phyloP scores from a whole-genome alignment of 2,888 invertebrate species.

The Folsomia candida region DNA sequence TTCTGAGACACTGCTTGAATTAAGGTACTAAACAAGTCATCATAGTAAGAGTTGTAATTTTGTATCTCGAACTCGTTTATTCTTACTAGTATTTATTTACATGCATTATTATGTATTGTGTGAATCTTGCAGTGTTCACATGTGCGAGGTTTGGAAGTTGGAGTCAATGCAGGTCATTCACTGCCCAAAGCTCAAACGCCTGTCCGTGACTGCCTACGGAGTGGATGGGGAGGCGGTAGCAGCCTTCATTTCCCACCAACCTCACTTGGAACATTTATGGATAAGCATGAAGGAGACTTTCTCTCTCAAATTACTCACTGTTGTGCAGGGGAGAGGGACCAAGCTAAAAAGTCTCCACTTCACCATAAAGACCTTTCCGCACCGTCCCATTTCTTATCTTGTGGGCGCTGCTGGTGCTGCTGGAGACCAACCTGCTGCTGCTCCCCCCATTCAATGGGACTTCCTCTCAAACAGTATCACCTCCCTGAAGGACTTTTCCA shows the following conservation, averaged over 20 bases:
- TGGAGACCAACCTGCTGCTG: constrained; percentile 1
- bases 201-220: constrained; percentile 20
- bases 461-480: constrained; percentile 24
- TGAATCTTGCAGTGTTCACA: constrained; percentile 20
- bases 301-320: constrained; percentile 19
- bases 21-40: too few species aligned
- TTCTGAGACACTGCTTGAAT: constrained; percentile 23
- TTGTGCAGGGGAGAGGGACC: constrained; percentile 13
- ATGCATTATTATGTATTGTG: too few species aligned
- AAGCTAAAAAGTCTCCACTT: constrained; percentile 34
- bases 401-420: not conserved
- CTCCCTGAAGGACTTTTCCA: constrained; percentile 26
- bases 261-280: constrained; percentile 27
- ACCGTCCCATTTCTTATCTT: too few species aligned
- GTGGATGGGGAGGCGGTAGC: constrained; percentile 12
- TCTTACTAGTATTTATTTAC: too few species aligned
- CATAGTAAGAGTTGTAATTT: too few species aligned
- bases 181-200: constrained; percentile 29
- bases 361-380: constrained; percentile 30
- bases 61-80: too few species aligned
- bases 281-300: constrained; percentile 26
- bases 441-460: constrained; percentile 29
- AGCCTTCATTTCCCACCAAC: constrained; percentile 34
- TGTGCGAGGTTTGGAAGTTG: constrained; percentile 28
- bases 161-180: constrained; percentile 26